These are phyloP conservation scores for Nomada fabriciana DNA, from an alignment of 2,888 invertebrate genomes.

Conservation along the genomic window DNA sequence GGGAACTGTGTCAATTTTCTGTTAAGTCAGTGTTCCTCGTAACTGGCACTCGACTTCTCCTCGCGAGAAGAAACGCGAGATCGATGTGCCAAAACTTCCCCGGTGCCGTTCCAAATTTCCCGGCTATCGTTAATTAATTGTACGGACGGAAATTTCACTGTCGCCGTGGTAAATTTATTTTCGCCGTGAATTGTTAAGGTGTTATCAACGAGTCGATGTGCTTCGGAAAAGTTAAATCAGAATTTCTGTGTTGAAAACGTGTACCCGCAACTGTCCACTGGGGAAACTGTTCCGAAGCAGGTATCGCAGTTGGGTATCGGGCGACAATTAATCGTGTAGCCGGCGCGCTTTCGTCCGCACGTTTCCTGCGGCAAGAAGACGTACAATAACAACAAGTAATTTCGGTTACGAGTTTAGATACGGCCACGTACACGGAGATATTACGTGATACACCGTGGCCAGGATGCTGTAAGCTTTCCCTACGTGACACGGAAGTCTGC, in stretches of 20 bases:
- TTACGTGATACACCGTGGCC: conserved; percentile 57
- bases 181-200: no score
- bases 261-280: conserved; percentile 2
- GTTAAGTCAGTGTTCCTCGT: background rate
- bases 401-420: conserved; percentile 65
- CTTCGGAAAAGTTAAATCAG: background rate
- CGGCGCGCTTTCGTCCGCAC: conserved; percentile 47
- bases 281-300: conserved; percentile 16
- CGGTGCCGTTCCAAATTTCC: background rate
- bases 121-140: background rate
- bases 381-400: conserved; percentile 67
- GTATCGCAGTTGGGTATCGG: conserved; percentile 45
- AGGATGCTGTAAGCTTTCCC: conserved; percentile 21
- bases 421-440: conserved; percentile 64
- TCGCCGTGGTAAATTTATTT: no score
- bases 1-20: conserved; percentile 15
- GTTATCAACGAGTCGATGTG: background rate
- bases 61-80: background rate
- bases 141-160: no score
- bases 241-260: background rate
- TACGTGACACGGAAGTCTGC: conserved; percentile 42
- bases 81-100: background rate
- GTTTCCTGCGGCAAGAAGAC: conserved; percentile 53
- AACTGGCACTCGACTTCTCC: background rate
- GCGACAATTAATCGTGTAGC: conserved; percentile 54